Base-by-base conservation (phyloP, 1,140 invertebrate genomes). In the Phthorimaea operculella region DNA sequence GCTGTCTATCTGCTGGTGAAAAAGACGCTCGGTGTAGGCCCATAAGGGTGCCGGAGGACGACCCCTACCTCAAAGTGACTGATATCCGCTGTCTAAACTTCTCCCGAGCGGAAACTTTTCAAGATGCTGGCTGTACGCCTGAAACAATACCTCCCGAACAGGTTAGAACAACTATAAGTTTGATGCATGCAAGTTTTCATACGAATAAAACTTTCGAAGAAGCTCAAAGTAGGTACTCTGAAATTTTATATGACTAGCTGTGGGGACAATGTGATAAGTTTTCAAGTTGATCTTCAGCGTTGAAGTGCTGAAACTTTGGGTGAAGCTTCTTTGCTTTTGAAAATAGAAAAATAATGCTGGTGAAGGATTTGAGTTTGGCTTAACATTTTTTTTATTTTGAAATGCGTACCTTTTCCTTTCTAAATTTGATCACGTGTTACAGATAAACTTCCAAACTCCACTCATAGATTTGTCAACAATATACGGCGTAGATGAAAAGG, bases 371-470 rank as follows among this genome's bases (percentile, higher is more conserved):
- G 21, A 28, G 2, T 28, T 28, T 28, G 21, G 6, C 6, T 4
- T 4, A 4, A 28, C 21, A 28, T 6, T 28, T 2, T 28, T 28
- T 6, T 28, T 28, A 4, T 28, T 28, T 28, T 28, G 21, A 28
- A 28, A 28, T n/a, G 3, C 10, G 36, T n/a, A 9, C 10, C 36
- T n/a, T 39, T 39, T 39, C 6, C 11, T 39, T 39, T 39, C 36
- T 34, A 11, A 39, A 39, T 39, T 2, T 2, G 3, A 9, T 12
- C 10, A 5, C 10, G 36, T 39, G 36, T 39, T 39, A n/a, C 50
- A 78, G 75, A 67, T 78, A 16, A 78, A 78, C 44, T 66, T 62
- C n/a, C 76, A 78, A 70, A 76, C 76, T 7, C 76, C 76, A 5
- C 8, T 68, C 15, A 47, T 78, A 21, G 76, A 78, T 52, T 59